Evolutionary conservation across 1,140 invertebrate genomes (phyloP), one percentile per base, ranked within the genome.

Genomic region (Lepidurus packardi): DNA sequence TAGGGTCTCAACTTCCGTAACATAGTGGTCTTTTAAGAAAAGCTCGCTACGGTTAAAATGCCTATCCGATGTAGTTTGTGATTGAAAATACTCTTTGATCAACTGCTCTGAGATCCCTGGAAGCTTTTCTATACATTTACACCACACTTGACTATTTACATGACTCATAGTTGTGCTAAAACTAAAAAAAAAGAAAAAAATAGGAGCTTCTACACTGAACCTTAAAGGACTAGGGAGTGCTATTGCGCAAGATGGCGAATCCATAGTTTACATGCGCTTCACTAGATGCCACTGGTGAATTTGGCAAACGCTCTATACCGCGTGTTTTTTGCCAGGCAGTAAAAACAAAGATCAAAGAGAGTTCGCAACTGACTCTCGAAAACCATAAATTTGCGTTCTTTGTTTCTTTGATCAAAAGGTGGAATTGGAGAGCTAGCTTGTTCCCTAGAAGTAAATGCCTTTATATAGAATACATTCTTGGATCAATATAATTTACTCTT

Each of bases 21-120:
- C 75, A 44, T 34, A 76, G 9, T 76, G 75, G 11, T 76, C 75
- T 76, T 76, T 42, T 34, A 76, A 21, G 44, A 76, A 76, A 8
- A 76, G 41, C n/a, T 76, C 75, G 41, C 75, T 76, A 21, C 75
- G 75, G 42, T 76, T 76, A 41, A 41, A 76, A 43, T 75, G 74
- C 34, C 34, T 34, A 34, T 34, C 34, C 34, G 34, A 34, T 34
- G 34, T 34, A 34, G 34, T 47, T 47, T 47, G 45, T 47, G 45
- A 47, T 5, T 47, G 10, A 47, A 47, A 47, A 16, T 47, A 47
- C 16, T 47, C 45, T 47, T 47, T 47, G 4, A 47, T 47, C 45
- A 47, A 47, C 9, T 47, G 45, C 16, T 47, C 45, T 47, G 45
- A 47, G 45, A 47, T 47, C 45, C 10, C 10, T 10, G 45, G 45